Conservation (phyloP, 2,888 invertebrate species). For the Phorcus lineatus region DNA sequence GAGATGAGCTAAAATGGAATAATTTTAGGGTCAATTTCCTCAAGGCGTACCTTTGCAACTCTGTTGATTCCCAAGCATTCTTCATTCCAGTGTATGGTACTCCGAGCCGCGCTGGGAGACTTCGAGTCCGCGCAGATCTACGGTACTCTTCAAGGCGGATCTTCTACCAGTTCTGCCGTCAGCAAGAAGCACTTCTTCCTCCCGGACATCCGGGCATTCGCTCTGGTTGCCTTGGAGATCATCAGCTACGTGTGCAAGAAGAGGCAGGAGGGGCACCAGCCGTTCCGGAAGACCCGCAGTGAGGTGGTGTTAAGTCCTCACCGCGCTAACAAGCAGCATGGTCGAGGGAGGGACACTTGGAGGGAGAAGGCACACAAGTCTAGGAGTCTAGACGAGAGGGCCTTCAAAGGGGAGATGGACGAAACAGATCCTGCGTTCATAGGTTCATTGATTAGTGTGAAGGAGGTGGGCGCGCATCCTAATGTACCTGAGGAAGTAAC, state of each 20-base stretch:
- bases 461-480: neutral
- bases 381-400: neutral
- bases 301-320: neutral
- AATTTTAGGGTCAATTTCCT: too few species aligned
- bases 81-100: slow-evolving; percentile 58
- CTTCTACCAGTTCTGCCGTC: slow-evolving; percentile 46
- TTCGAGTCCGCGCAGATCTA: slow-evolving; percentile 66
- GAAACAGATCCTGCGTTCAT: neutral
- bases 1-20: too few species aligned
- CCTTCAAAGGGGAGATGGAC: neutral
- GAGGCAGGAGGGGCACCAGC: slow-evolving; percentile 45
- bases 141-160: slow-evolving; percentile 63
- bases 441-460: neutral
- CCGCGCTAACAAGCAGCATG: neutral
- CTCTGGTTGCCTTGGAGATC: slow-evolving; percentile 62
- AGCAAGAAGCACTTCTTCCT: slow-evolving; percentile 64
- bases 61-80: too few species aligned
- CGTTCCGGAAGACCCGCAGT: slow-evolving; percentile 4
- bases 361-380: neutral
- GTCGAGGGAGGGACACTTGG: neutral
- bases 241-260: slow-evolving; percentile 60
- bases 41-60: too few species aligned
- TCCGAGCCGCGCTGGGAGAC: slow-evolving; percentile 66
- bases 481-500: neutral
- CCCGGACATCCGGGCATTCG: slow-evolving; percentile 67